These are phyloP conservation scores for Tenualosa thibaudeaui DNA, from an alignment of 2,797 vertebrate genomes.

Conservation along the genomic window DNA sequence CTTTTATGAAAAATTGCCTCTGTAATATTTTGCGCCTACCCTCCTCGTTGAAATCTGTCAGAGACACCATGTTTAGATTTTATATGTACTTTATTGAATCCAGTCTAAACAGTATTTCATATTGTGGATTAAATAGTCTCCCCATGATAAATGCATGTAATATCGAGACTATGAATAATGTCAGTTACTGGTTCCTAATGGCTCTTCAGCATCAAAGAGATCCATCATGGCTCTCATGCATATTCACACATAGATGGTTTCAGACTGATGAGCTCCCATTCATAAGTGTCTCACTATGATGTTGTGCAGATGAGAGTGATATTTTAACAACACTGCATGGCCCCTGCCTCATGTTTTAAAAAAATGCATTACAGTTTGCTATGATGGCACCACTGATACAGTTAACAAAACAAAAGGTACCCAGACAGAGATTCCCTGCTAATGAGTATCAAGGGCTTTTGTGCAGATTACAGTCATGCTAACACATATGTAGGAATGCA, in stretches of 20 bases:
- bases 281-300: not conserved
- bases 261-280: not conserved
- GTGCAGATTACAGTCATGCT: not conserved
- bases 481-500: not conserved
- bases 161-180: slow-evolving; percentile 1
- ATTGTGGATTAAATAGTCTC: not conserved
- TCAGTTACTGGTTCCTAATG: not conserved
- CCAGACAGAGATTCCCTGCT: not conserved
- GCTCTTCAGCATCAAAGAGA: not conserved
- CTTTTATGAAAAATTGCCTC: not conserved
- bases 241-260: not conserved
- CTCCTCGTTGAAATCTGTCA: not conserved
- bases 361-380: not conserved
- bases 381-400: not conserved
- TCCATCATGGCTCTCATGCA: not conserved
- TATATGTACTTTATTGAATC: not conserved
- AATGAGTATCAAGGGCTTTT: not conserved
- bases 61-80: not conserved
- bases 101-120: slow-evolving; percentile 1
- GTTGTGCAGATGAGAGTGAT: slow-evolving; percentile 17
- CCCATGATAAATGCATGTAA: not conserved
- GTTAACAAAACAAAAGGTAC: not conserved
- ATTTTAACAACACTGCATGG: not conserved
- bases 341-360: not conserved
- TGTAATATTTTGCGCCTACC: not conserved